Base-by-base conservation (phyloP, 2,888 invertebrate species). In the Drosophila longiperda region DNA sequence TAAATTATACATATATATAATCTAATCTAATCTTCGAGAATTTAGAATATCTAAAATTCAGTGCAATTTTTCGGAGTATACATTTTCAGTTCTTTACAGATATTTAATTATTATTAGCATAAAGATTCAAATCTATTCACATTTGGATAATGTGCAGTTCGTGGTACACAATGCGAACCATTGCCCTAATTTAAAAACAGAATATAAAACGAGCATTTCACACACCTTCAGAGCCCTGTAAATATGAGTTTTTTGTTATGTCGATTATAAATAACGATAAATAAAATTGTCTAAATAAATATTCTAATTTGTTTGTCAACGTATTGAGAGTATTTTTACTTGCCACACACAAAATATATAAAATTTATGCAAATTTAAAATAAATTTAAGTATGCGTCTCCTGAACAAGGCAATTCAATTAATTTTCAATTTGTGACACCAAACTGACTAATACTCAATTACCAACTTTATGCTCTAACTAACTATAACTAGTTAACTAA, bases 281-380 rank as follows among this genome's bases (percentile, higher is more conserved):
- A 59, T 54, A 36, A 36, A 38, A 20, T 17, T 48, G 50, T 58
- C 63, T 42, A 50, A 53, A 58, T 58, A 55, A 72, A 78, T 84
- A 90, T 90, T 84, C 75, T 83, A 82, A 90, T 90, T 80, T 82
- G 57, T 77, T 58, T 82, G 75, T 76, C 80, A 91, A 82, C 80
- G 83, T 72, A 82, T 91, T 89, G 84, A 87, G 72, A 74, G 58
- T 68, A 75, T 74, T 33, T 36, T 64, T 63, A 66, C 23, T 36
- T 66, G 64, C 60, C 66, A 64, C 58, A 68, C 52, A 42, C 23
- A 42, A 34, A 34, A 59, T 61, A 55, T 53, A 64, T 70, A 60
- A 77, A 82, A 80, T 80, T 76, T 77, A 73, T 85, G 79, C 64
- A 65, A 62, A 66, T 63, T 68, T 69, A 53, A 64, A 75, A 60